Base-by-base conservation (phyloP, 2,888 invertebrate genomes). In the Holacanthella duospinosa region DNA sequence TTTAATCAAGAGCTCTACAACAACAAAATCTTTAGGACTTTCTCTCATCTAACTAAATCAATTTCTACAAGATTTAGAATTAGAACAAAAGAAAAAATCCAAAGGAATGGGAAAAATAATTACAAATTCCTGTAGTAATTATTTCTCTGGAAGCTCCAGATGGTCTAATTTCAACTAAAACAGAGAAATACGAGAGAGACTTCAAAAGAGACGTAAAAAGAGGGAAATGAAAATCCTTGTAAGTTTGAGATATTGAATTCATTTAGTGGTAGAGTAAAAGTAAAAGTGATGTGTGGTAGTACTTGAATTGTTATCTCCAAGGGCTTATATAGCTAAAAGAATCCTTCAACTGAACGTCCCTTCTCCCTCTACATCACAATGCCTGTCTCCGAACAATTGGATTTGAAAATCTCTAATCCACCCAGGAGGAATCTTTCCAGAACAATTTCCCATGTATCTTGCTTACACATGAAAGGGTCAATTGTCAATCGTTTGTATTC, bases 401-500 rank as follows among this genome's bases (percentile, higher is more conserved):
- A n/a, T 61, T 61, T 27, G 19, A 19, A 9, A 12, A 19, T 62
- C 54, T 36, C 25, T 53, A 9, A 29, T 27, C 48, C 28, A 53
- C 36, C 54, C 9, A 24, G n/a, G n/a, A n/a, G n/a, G n/a, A n/a
- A n/a, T n/a, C n/a, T n/a, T n/a, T n/a, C n/a, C n/a, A n/a, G n/a
- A n/a, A n/a, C n/a, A n/a, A n/a, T 53, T 29, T 16, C 27, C 55
- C 24, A 55, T 26, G 21, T 29, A 43, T 2, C 59, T 28, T 54
- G 53, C 28, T 29, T 56, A 58, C 54, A 66, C 60, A 65, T 55
- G 64, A 67, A 66, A 67, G 55, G 66, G 66, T 67, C 66, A 67
- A 69, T 67, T 66, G 69, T 67, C 69, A 68, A 69, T 69, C 66
- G 69, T 69, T 69, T 69, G 69, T 68, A 69, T 69, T 69, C 69